phyloP scores from a whole-genome alignment of 2,797 vertebrate genomes.

The Schizopygopsis malacanthus region DNA sequence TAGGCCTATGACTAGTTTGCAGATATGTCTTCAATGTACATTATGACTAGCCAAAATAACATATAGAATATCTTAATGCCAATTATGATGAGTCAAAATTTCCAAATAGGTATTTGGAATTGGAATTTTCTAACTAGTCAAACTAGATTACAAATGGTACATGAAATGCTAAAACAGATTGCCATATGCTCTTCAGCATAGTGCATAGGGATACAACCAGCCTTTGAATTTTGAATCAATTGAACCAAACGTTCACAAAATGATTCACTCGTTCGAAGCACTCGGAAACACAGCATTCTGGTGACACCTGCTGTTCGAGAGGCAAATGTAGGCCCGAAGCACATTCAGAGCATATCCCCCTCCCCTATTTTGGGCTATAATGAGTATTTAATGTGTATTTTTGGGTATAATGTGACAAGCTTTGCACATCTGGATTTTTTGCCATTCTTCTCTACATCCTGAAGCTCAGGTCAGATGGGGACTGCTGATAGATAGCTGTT shows the following conservation, averaged over 20 bases:
- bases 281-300: neutral
- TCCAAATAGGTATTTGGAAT: too few relatives aligned
- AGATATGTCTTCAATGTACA: too few relatives aligned
- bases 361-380: neutral
- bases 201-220: too few relatives aligned
- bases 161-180: too few relatives aligned
- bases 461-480: neutral
- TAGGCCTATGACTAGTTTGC: too few relatives aligned
- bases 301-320: neutral
- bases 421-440: neutral
- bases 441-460: neutral
- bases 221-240: neutral
- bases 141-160: too few relatives aligned
- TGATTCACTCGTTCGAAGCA: neutral
- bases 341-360: neutral
- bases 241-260: neutral
- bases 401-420: neutral
- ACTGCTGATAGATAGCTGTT: neutral
- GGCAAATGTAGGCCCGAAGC: neutral
- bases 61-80: too few relatives aligned
- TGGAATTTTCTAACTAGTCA: too few relatives aligned
- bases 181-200: too few relatives aligned
- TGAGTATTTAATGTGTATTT: neutral
- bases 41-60: too few relatives aligned
- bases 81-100: too few relatives aligned